Conservation (phyloP, 2,888 invertebrate species). For the Trichogramma evanescens region DNA sequence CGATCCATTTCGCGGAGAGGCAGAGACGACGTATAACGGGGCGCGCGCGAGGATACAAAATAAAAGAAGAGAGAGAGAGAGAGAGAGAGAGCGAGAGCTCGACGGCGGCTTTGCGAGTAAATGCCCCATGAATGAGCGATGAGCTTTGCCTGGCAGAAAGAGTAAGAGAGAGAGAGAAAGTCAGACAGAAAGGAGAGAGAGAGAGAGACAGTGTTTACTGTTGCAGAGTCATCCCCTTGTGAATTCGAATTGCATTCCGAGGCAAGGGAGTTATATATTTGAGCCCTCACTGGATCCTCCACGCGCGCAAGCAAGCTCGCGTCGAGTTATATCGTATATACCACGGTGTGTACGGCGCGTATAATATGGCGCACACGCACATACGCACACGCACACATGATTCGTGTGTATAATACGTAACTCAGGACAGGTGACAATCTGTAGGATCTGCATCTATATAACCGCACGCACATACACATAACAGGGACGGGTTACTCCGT, state of each 20-base stretch:
- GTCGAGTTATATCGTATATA: no score
- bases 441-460: neutral
- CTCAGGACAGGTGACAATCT: conserved; percentile 12
- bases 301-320: no score
- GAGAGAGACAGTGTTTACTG: conserved; percentile 1
- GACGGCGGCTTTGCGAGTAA: conserved; percentile 42
- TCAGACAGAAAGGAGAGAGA: neutral
- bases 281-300: no score
- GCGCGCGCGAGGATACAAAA: neutral
- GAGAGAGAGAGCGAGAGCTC: conserved; percentile 16
- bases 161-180: neutral
- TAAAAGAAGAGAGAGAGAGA: conserved; percentile 29
- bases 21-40: conserved; percentile 31
- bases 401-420: no score
- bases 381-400: no score
- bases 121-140: conserved; percentile 48
- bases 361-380: no score
- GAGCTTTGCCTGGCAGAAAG: conserved; percentile 30
- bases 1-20: conserved; percentile 40
- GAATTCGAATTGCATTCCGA: conserved; percentile 41
- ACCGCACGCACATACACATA: no score
- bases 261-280: conserved; percentile 29
- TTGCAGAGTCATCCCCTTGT: conserved; percentile 20
- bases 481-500: neutral
- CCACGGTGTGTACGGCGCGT: no score